phyloP scores from a whole-genome alignment of 2,113 vertebrate species.

The Puntigrus tetrazona region DNA sequence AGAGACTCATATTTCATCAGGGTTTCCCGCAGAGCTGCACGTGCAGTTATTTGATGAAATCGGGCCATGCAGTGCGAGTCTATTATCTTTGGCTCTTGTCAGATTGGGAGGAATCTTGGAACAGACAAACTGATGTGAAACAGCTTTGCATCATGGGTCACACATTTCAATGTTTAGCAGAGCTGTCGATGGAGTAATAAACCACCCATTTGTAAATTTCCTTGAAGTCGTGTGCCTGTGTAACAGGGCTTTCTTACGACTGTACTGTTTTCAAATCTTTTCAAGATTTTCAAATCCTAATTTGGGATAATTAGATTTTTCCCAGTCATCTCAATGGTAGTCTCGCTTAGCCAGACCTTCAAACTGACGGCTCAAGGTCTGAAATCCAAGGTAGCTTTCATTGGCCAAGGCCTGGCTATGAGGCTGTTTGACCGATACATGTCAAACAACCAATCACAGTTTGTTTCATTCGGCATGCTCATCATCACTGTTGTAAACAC shows the following conservation, averaged over 20 bases:
- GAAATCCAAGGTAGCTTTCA: too few species aligned
- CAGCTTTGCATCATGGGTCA: constrained; percentile 38
- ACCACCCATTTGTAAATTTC: not conserved
- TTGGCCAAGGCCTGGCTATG: too few species aligned
- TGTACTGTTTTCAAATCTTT: not conserved
- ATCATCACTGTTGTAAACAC: too few species aligned
- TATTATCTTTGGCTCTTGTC: constrained; percentile 47
- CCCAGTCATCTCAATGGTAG: not conserved
- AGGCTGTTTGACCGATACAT: too few species aligned
- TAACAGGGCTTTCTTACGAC: not conserved
- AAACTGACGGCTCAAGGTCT: too few species aligned
- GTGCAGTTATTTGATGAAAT: constrained; percentile 26
- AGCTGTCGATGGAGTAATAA: not conserved
- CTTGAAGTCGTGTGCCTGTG: not conserved
- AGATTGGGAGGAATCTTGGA: constrained; percentile 43
- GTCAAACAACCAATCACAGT: too few species aligned
- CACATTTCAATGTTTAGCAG: constrained; percentile 7
- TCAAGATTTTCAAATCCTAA: not conserved
- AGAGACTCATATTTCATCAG: not conserved
- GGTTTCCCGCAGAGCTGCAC: constrained; percentile 20
- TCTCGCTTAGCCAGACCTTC: too few species aligned
- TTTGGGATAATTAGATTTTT: too few species aligned
- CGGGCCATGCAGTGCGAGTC: not conserved
- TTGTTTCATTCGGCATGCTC: too few species aligned
- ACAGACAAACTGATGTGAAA: constrained; percentile 39